These are phyloP conservation scores for Astyanax mexicanus DNA, from an alignment of 2,797 vertebrate species.

Conservation along the genomic window DNA sequence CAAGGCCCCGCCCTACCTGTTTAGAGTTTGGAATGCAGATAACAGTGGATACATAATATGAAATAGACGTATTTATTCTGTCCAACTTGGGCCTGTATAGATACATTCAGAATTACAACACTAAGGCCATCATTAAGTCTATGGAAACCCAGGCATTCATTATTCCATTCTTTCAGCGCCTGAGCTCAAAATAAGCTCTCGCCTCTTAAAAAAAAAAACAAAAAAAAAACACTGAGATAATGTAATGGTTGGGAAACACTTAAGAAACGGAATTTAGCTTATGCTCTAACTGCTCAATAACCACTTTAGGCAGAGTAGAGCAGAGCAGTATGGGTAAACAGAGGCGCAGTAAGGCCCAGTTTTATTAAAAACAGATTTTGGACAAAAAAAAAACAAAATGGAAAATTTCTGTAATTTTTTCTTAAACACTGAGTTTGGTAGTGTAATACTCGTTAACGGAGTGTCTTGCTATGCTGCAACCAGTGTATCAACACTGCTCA, in stretches of 20 bases:
- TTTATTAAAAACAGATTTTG: too few relatives aligned
- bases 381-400: neutral
- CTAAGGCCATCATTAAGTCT: neutral
- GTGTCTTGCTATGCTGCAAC: neutral
- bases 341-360: neutral
- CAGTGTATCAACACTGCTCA: constrained; percentile 17
- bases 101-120: neutral
- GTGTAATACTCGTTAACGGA: neutral
- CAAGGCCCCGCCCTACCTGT: too few relatives aligned
- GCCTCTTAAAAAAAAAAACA: neutral
- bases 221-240: constrained; percentile 10
- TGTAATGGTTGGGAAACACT: neutral
- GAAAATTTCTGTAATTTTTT: too few relatives aligned
- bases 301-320: too few relatives aligned
- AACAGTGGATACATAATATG: too few relatives aligned
- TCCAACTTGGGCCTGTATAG: neutral
- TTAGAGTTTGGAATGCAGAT: too few relatives aligned
- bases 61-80: too few relatives aligned
- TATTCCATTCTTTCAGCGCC: neutral
- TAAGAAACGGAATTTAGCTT: neutral
- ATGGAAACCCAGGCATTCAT: neutral
- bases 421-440: too few relatives aligned
- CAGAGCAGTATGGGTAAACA: neutral
- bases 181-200: neutral
- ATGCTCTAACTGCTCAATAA: neutral